Evolutionary conservation across 2,113 vertebrate species (phyloP).

Genomic region (Aldabrachelys gigantea): DNA sequence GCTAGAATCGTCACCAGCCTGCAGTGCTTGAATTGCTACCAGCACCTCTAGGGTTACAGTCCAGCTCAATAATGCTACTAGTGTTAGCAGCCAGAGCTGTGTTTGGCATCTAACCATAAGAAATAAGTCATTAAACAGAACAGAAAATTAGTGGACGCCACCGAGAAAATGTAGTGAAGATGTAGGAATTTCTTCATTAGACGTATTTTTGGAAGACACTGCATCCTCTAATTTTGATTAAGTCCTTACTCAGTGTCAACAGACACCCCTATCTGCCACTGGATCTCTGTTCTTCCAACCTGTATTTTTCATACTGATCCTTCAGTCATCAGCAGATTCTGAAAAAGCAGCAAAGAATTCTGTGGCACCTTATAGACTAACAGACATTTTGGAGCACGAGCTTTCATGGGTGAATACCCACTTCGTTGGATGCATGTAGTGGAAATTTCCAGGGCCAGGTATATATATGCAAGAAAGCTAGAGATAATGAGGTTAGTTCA

Average conservation of each 20-base stretch:
- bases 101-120: neutral
- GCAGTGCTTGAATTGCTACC: neutral
- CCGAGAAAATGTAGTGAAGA: neutral
- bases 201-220: neutral
- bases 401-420: too few relatives aligned
- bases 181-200: fast-evolving
- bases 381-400: too few relatives aligned
- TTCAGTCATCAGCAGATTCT: neutral
- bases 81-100: fast-evolving
- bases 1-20: neutral
- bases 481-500: too few relatives aligned
- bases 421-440: too few relatives aligned
- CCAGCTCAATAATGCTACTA: fast-evolving
- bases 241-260: neutral
- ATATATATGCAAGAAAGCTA: too few relatives aligned
- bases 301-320: neutral
- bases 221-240: neutral
- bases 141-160: neutral
- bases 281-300: neutral
- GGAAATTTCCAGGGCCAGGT: too few relatives aligned
- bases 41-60: neutral
- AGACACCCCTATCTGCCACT: neutral
- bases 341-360: neutral
- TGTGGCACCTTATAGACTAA: too few relatives aligned
- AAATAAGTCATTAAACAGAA: neutral